These are phyloP conservation scores for Lapara coniferarum DNA, from an alignment of 2,888 invertebrate species.

Conservation along the genomic window DNA sequence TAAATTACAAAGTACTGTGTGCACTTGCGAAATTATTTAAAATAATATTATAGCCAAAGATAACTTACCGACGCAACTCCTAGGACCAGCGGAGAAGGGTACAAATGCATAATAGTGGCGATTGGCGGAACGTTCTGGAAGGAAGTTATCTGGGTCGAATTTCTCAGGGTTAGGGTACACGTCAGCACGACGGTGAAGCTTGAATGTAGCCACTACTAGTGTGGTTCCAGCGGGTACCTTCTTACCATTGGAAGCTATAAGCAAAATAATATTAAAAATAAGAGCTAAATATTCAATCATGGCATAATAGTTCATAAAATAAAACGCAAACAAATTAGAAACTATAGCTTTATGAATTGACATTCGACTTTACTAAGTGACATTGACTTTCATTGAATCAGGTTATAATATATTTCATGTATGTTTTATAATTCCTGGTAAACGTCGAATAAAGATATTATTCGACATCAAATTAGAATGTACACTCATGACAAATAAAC, in stretches of 20 bases:
- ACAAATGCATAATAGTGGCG: slow-evolving; percentile 92
- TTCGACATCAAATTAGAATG: too few relatives aligned
- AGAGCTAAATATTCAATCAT: too few relatives aligned
- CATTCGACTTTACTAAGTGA: too few relatives aligned
- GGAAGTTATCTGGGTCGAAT: slow-evolving; percentile 93
- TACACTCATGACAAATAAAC: too few relatives aligned
- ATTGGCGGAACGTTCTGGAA: slow-evolving; percentile 89
- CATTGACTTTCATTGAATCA: not conserved
- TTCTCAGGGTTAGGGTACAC: slow-evolving; percentile 89
- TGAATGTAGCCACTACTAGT: slow-evolving; percentile 86
- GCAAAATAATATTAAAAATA: not conserved
- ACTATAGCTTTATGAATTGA: too few relatives aligned
- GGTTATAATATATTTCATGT: too few relatives aligned
- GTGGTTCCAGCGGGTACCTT: slow-evolving; percentile 88
- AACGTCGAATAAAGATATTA: too few relatives aligned
- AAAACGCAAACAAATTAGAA: too few relatives aligned
- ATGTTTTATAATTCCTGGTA: too few relatives aligned
- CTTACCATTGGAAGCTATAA: slow-evolving; percentile 85
- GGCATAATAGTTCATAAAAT: too few relatives aligned
- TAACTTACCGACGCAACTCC: slow-evolving; percentile 89
- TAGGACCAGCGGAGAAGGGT: slow-evolving; percentile 92
- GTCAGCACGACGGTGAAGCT: slow-evolving; percentile 88
- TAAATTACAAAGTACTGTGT: too few relatives aligned
- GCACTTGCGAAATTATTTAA: too few relatives aligned
- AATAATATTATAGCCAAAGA: not conserved